These are phyloP conservation scores for Vidua macroura DNA, from an alignment of 2,113 vertebrate genomes.

Conservation along the genomic window DNA sequence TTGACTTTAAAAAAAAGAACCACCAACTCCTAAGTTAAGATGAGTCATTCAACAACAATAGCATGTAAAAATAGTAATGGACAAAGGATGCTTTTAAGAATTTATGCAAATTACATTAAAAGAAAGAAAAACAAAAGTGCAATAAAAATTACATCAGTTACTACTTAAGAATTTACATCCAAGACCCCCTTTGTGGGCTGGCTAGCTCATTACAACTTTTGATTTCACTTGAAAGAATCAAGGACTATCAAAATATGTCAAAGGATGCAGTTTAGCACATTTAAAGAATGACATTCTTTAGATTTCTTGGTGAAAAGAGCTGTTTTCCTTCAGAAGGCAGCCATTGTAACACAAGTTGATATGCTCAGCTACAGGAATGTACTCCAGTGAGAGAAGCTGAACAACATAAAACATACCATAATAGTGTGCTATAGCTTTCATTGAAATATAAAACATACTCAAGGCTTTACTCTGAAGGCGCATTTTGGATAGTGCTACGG, in stretches of 20 bases:
- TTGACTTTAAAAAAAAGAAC: background rate
- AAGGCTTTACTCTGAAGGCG: background rate
- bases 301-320: background rate
- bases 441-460: background rate
- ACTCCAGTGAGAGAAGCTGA: background rate
- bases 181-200: background rate
- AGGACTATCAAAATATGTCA: background rate
- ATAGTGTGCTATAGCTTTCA: background rate
- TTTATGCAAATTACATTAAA: background rate
- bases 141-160: background rate
- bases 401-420: background rate
- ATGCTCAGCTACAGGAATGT: background rate
- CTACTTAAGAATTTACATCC: background rate
- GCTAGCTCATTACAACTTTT: background rate
- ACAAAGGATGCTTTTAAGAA: background rate
- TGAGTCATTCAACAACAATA: background rate
- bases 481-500: background rate
- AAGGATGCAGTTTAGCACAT: background rate
- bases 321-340: background rate
- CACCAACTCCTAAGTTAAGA: background rate
- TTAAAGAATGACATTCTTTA: background rate
- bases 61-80: background rate
- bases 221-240: background rate
- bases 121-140: background rate
- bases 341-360: background rate